A percentile compares a stretch with the other conserved stretches of the same genome.
Conservation (phyloP, 2,888 invertebrate genomes). For the Amphipoea oculea region DNA sequence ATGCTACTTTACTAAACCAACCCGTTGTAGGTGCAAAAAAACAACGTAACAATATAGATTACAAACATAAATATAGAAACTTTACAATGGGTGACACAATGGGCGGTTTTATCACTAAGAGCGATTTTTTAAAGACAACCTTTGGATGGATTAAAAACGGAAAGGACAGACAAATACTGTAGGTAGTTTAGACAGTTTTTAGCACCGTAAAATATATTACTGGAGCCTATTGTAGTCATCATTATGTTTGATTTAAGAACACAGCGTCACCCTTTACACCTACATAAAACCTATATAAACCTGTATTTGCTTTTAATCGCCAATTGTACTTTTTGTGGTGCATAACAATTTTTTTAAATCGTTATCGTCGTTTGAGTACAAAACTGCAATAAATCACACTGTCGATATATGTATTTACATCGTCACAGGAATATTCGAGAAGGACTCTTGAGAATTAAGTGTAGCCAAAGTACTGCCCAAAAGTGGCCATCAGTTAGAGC, state of each 20-base stretch:
- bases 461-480: constrained; percentile 74
- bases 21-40: too few species aligned
- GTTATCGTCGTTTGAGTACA: too few species aligned
- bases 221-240: not conserved
- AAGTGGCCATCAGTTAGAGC: constrained; percentile 79
- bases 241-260: not conserved
- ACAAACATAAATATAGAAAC: too few species aligned
- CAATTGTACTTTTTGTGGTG: not conserved
- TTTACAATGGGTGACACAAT: too few species aligned
- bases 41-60: too few species aligned
- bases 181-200: not conserved
- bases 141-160: too few species aligned
- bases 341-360: too few species aligned
- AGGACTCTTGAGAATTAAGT: constrained; percentile 64
- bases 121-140: too few species aligned
- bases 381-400: constrained; percentile 28
- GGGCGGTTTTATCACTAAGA: too few species aligned
- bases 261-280: not conserved
- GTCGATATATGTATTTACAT: constrained; percentile 72
- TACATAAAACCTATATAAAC: not conserved
- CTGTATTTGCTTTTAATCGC: not conserved
- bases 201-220: not conserved
- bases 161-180: too few species aligned
- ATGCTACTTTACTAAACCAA: too few species aligned
- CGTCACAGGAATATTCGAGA: constrained; percentile 68